phyloP scores from a whole-genome alignment of 2,113 vertebrate species.

The Melanostigma gelatinosum region DNA sequence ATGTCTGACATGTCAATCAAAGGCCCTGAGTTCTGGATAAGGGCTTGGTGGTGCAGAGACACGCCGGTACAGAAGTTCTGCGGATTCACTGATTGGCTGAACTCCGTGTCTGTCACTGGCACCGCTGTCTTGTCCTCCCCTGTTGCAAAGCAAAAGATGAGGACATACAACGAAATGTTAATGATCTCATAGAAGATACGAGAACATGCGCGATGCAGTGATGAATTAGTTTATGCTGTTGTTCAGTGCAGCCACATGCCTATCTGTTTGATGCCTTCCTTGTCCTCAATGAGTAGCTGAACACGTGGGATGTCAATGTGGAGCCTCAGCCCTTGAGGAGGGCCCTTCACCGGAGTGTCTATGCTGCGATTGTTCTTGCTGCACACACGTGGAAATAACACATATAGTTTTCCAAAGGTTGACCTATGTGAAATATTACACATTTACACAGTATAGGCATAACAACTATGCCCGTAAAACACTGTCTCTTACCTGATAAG shows the following conservation, averaged over 20 bases:
- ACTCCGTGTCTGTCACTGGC: slow-evolving; percentile 94
- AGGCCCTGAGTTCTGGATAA: slow-evolving; percentile 97
- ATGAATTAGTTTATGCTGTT: not conserved
- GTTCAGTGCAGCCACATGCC: slow-evolving; percentile 79
- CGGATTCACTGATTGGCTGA: slow-evolving; percentile 96
- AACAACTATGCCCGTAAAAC: not conserved
- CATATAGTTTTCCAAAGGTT: not conserved
- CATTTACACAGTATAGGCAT: not conserved
- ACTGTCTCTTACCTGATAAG: slow-evolving; percentile 91
- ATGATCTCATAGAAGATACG: not conserved
- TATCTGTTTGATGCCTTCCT: slow-evolving; percentile 98
- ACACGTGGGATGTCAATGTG: slow-evolving; percentile 98
- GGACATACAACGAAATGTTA: not conserved
- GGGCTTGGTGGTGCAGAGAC: slow-evolving; percentile 94
- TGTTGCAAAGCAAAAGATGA: slow-evolving; percentile 60
- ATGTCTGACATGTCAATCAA: slow-evolving; percentile 99
- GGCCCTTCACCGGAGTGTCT: slow-evolving; percentile 97
- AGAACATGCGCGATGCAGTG: not conserved
- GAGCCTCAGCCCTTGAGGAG: slow-evolving; percentile 93
- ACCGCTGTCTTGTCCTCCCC: slow-evolving; percentile 98
- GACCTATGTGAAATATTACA: not conserved
- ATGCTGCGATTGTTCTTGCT: slow-evolving; percentile 99
- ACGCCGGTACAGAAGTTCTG: slow-evolving; percentile 98
- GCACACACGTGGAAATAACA: slow-evolving; percentile 50
- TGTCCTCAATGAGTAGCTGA: slow-evolving; percentile 98